Evolutionary conservation across 2,888 invertebrate genomes (phyloP), one percentile per base, ranked within the genome.

Genomic region (Ennomos erosarius): DNA sequence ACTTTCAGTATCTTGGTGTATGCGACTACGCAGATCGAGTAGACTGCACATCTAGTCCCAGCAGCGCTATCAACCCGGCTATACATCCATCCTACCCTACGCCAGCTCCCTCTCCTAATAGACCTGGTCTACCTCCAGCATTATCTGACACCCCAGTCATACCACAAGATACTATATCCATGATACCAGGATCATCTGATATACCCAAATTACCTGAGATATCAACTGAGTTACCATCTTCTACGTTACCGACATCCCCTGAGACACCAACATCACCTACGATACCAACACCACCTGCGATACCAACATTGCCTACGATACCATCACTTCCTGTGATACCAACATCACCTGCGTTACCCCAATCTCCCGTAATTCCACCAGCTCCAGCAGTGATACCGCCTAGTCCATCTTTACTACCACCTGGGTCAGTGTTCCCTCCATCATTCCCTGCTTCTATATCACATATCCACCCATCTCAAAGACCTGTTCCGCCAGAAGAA

Each of bases 11-110:
- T 49, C 80, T 94, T 5, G 94, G 94, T 35, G 92, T 95, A 12
- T 95, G 95, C 67, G 95, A 95, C 76, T 95, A 94, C 68, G 88
- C 92, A 0, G 82, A 92, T 45, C 89, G 93, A 54, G 95, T 95
- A 0, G 93, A 94, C 72, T 95, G 95, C 42, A 52, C 58, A 71
- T 63, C 48, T 8, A 3, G 43, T 6, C 3, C 26, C 16, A 16
- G 71, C 8, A 56, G 60, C 10, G 37, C 62, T 6, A 26, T 62
- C 3, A 56, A 55, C 9, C 50, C 63, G 1, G 42, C 58, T 10
- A 53, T 42, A 11, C 52, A 57, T n/a, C 59, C 67, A 10, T 16
- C 53, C 11, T 39, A 56, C 37, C 64, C 57, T 45, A 59, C 60
- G 8, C 64, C 58, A n/a, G 40, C 39, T 8, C 58, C 64, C 5